Evolutionary conservation across 1,140 invertebrate genomes (phyloP), one percentile per base, ranked within the genome.

Genomic region (Microplitis mediator): DNA sequence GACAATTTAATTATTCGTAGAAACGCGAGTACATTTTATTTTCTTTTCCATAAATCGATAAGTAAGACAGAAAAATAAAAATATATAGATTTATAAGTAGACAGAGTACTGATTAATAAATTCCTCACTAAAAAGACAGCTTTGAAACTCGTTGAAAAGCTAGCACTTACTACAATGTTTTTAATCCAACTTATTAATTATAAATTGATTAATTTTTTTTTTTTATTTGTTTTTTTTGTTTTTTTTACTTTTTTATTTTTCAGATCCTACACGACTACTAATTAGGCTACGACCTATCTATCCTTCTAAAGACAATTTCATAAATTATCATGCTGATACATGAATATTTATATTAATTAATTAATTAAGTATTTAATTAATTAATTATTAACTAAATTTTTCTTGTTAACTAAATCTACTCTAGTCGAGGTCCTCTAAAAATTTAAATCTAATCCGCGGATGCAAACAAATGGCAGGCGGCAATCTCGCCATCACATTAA

Each of bases 11-110:
- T n/a, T 54, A 58, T 63, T 51, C 65, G 78, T 82, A 83, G 81
- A 83, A 83, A 83, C 78, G 80, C 79, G 80, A 81, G 80, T 76
- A 13, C 76, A 78, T 34, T 56, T 45, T 5, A 4, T 16, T n/a
- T 54, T 5, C 23, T 23, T 23, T 23, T 23, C 23, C 23, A 23
- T 23, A 23, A 23, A 23, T 23, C 23, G 23, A 23, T 23, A 23
- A 23, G 2, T 23, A 23, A 8, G 11, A 32, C 23, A 60, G 3
- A 31, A 60, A 63, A 63, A 63, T 62, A 51, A 51, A 39, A 14
- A 39, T 50, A 34, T 34, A 52, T 23, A 36, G 45, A 11, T 58
- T 35, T 60, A 60, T 62, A 23, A 69, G 23, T 23, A 23, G 23
- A 23, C 23, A 23, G 23, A 69, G 14, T 14, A 45, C 23, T 54